Percentiles rank a stretch among this genome's conserved stretches.
These are phyloP conservation scores for Myxocyprinus asiaticus DNA, from an alignment of 2,113 vertebrate species.

Conservation along the genomic window DNA sequence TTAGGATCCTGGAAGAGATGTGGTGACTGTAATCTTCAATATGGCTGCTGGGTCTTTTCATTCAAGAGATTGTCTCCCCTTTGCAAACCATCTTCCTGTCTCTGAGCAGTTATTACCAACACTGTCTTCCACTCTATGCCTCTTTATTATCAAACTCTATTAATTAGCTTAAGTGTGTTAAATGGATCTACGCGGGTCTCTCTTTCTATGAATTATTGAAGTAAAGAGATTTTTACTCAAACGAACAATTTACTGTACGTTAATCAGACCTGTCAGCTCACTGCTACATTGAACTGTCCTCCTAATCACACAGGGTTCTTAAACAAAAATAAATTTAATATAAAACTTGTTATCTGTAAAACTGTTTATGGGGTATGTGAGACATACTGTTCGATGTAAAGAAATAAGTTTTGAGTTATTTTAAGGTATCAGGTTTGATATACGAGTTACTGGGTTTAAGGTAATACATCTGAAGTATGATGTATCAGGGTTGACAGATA, in stretches of 20 bases:
- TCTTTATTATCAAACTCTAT: conserved; percentile 36
- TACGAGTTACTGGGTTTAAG: conserved; percentile 3
- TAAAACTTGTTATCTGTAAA: too few species aligned
- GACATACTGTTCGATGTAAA: not conserved
- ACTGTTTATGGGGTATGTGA: too few species aligned
- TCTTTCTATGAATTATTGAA: conserved; percentile 38
- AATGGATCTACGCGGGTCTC: conserved; percentile 1
- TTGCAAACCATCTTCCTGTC: not conserved
- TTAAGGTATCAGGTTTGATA: conserved; percentile 7
- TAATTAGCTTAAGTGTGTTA: conserved; percentile 35
- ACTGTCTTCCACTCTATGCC: too few species aligned
- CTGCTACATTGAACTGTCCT: not conserved
- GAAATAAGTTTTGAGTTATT: not conserved
- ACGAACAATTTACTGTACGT: conserved; percentile 41
- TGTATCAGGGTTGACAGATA: not conserved
- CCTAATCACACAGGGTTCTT: not conserved
- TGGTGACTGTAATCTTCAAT: conserved; percentile 16
- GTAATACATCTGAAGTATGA: not conserved
- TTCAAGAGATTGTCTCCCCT: conserved; percentile 1
- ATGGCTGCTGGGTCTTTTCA: not conserved
- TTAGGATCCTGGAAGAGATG: not conserved
- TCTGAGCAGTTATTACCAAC: not conserved
- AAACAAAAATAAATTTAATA: too few species aligned
- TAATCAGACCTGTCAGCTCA: conserved; percentile 30
- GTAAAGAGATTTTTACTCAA: conserved; percentile 37